Conservation (phyloP, 2,113 vertebrate genomes). For the Neolamprologus sp. region DNA sequence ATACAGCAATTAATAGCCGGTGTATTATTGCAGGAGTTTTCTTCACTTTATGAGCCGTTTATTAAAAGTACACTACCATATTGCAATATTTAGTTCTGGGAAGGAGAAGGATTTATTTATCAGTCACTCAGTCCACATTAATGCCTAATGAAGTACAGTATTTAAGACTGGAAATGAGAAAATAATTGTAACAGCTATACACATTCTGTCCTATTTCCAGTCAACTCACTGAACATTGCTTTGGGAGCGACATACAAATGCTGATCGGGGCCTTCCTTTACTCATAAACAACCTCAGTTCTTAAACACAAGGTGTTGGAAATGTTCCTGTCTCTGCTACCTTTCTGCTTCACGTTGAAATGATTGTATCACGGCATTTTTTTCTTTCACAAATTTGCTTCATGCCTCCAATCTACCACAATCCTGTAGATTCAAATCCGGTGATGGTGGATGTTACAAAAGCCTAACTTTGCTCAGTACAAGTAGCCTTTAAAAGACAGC, state of each 20-base stretch:
- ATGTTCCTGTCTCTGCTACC: neutral
- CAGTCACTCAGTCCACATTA: neutral
- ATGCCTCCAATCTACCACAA: neutral
- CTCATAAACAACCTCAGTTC: neutral
- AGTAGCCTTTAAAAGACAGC: neutral
- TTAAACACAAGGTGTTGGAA: neutral
- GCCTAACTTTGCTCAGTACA: neutral
- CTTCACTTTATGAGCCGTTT: neutral
- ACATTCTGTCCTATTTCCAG: neutral
- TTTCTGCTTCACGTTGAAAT: neutral
- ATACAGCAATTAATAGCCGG: conserved; percentile 19
- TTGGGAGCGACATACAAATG: neutral
- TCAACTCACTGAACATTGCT: neutral
- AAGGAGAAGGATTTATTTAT: neutral
- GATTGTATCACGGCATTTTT: neutral
- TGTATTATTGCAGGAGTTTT: conserved; percentile 17
- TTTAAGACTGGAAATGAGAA: neutral
- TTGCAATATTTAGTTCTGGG: neutral
- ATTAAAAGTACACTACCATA: neutral
- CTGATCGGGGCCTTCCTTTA: neutral
- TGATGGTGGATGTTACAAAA: neutral
- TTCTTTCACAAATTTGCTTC: neutral
- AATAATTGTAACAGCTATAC: neutral
- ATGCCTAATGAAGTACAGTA: neutral
- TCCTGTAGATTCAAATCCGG: neutral